These are phyloP conservation scores for Silvanus unidentatus DNA, from an alignment of 2,888 invertebrate genomes.

Conservation along the genomic window DNA sequence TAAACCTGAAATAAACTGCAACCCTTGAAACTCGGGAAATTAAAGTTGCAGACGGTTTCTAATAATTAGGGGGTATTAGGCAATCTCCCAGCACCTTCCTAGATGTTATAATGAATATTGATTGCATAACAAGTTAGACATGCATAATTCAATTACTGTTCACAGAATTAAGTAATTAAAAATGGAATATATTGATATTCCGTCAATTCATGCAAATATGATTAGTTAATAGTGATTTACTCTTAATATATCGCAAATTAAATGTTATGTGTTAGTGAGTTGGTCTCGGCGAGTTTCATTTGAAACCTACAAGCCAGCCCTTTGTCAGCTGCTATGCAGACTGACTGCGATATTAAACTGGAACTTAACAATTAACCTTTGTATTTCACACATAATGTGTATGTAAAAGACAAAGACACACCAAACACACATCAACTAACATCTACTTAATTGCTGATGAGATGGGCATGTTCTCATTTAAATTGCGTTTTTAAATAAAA, in stretches of 20 bases:
- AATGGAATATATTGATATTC: conserved; percentile 23
- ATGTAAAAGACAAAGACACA: background rate
- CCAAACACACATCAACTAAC: no score
- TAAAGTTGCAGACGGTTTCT: no score
- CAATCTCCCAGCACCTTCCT: no score
- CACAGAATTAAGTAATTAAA: conserved; percentile 26
- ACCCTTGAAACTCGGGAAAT: no score
- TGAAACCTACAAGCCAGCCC: conserved; percentile 7
- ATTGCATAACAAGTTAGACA: conserved; percentile 3
- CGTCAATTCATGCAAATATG: conserved; percentile 31
- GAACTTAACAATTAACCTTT: conserved; percentile 6
- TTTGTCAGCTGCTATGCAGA: conserved; percentile 11
- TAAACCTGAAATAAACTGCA: no score
- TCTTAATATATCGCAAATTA: conserved; percentile 33
- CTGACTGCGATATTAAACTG: conserved; percentile 7
- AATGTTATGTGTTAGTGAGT: conserved; percentile 29
- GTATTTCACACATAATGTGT: conserved; percentile 2
- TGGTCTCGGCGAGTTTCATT: conserved; percentile 9
- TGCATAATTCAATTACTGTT: conserved; percentile 13
- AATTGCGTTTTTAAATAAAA: no score
- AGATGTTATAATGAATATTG: conserved; percentile 1
- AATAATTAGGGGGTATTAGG: no score
- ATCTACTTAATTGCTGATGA: no score
- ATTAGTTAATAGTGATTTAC: conserved; percentile 30
- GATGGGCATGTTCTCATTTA: no score